Evolutionary conservation across 1,140 invertebrate genomes (phyloP).

Genomic region (Coboldia fuscipes): DNA sequence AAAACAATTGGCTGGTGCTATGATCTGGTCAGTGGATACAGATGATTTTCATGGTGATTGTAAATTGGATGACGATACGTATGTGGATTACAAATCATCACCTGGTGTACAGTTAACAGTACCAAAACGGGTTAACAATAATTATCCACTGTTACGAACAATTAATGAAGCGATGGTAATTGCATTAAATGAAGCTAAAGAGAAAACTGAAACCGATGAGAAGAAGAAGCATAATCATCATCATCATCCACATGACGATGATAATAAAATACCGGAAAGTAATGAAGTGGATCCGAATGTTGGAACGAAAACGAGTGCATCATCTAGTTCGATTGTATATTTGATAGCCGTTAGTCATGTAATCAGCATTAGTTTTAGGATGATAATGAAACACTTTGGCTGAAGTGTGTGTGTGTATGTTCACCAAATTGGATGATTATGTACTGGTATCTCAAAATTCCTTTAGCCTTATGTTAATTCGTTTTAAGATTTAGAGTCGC

Average conservation of each 20-base stretch:
- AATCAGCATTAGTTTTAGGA: too few species aligned
- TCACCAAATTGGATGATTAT: too few species aligned
- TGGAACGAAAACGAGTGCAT: not conserved
- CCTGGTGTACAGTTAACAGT: conserved; percentile 8
- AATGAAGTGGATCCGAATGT: not conserved
- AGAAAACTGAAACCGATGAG: conserved; percentile 20
- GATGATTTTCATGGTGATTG: conserved; percentile 53
- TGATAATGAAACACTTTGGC: too few species aligned
- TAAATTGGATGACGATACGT: conserved; percentile 22
- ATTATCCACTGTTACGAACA: conserved; percentile 35
- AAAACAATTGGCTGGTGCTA: conserved; percentile 47
- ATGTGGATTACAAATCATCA: conserved; percentile 21
- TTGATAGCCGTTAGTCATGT: not conserved
- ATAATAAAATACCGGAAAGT: conserved; percentile 8
- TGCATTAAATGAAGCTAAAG: conserved; percentile 29
- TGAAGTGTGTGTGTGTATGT: too few species aligned
- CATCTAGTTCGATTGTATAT: not conserved
- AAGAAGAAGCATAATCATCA: conserved; percentile 18
- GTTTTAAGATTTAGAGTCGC: too few species aligned
- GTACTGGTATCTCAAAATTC: too few species aligned
- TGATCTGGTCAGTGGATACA: conserved; percentile 66
- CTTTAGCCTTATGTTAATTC: too few species aligned
- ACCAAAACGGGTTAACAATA: conserved; percentile 20
- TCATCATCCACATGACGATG: conserved; percentile 9
- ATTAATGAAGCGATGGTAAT: conserved; percentile 33